Base-by-base conservation (phyloP, 1,140 invertebrate genomes). In the Aradophagus sp. region DNA sequence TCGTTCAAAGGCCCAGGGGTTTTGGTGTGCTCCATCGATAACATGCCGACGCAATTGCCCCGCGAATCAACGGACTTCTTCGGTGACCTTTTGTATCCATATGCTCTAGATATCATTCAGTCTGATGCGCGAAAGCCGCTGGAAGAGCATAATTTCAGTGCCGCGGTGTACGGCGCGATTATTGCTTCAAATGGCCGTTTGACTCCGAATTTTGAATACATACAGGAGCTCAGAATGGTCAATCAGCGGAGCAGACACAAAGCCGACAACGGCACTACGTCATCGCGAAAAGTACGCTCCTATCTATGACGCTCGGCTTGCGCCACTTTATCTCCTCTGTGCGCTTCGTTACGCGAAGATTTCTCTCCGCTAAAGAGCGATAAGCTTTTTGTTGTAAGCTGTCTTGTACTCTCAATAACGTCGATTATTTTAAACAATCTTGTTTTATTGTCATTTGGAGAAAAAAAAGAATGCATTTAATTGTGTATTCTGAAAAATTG, bases 31-130 rank as follows among this genome's bases (percentile, higher is more conserved):
- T 98, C 96, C 2, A 99, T 99, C 61, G 98, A 99, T 85, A 99
- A 99, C 82, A 99, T 99, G 98, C 98, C 98, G 1, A 99, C 98
- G 0, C 98, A 99, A 82, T 86, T 99, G 29, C 98, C 98, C 0
- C 88, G 94, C 27, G 98, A 99, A 83, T 92, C 97, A 0, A 99
- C 98, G 0, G 97, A 99, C 78, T 97, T 97, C 81, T 99, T 99
- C 82, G 98, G 98, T 1, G 93, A 97, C 77, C 87, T 99, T 0
- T 87, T 99, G 0, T 89, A 90, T 66, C 97, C 98, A 0, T 97
- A 96, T 76, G 90, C 95, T 0, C 84, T 90, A 39, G 95, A 99
- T 62, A 98, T 99, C 76, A 89, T 99, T 53, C 90, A 91, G 44
- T 98, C 95, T 6, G 93, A 98, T 79, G 96, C 96, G 0, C 91